Conservation (phyloP, 2,113 vertebrate species). For the Synodontis membranacea region DNA sequence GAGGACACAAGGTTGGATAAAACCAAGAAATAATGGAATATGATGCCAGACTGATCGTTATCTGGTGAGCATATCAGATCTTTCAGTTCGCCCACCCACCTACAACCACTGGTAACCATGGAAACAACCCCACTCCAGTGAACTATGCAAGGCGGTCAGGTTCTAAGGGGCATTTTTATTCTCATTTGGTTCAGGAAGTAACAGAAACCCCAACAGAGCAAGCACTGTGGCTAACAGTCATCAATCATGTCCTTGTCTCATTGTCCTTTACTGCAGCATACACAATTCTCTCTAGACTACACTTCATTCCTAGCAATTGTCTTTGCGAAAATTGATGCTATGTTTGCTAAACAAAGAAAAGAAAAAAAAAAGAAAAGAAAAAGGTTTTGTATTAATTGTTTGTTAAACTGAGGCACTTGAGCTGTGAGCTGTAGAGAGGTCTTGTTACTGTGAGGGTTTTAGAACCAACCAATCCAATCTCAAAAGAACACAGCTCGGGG, state of each 20-base stretch:
- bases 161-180: constrained; percentile 35
- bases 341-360: not conserved
- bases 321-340: not conserved
- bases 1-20: constrained; percentile 26
- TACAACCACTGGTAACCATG: constrained; percentile 39
- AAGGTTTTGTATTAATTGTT: not conserved
- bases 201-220: constrained; percentile 9
- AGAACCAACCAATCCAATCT: not conserved
- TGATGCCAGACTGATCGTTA: not conserved
- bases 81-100: not conserved
- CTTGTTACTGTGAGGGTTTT: not conserved
- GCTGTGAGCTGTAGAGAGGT: not conserved
- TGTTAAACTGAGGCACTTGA: not conserved
- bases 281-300: not conserved
- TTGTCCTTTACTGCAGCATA: not conserved
- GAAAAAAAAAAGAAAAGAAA: not conserved
- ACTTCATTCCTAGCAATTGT: not conserved
- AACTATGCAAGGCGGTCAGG: constrained; percentile 38
- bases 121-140: constrained; percentile 38
- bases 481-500: not conserved
- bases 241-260: constrained; percentile 37
- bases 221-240: constrained; percentile 11
- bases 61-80: not conserved
- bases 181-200: not conserved
- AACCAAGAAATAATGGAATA: not conserved